These are phyloP conservation scores for Bibio marci DNA, from an alignment of 2,888 invertebrate genomes.

Conservation along the genomic window DNA sequence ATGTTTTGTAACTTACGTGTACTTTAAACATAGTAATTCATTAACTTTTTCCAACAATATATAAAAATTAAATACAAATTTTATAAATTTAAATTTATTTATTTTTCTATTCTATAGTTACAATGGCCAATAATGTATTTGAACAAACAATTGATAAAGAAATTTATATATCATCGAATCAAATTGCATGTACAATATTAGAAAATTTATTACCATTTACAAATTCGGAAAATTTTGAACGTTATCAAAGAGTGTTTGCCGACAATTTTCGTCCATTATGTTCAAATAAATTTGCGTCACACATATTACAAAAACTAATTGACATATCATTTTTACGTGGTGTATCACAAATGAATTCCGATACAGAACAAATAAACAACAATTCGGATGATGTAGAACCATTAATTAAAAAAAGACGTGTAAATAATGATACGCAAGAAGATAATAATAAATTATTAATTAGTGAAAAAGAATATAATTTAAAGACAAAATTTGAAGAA, in stretches of 20 bases:
- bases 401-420: conserved; percentile 17
- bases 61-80: no score
- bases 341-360: conserved; percentile 11
- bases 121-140: conserved; percentile 55
- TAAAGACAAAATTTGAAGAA: conserved; percentile 23
- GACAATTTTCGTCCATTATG: conserved; percentile 51
- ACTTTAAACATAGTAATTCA: no score
- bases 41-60: no score
- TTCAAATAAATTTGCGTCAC: conserved; percentile 61
- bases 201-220: conserved; percentile 58
- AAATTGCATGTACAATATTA: conserved; percentile 59
- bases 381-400: conserved; percentile 10
- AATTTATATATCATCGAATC: conserved; percentile 56
- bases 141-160: conserved; percentile 53
- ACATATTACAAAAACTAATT: conserved; percentile 53
- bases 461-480: conserved; percentile 23
- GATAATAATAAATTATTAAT: no score
- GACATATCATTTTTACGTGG: conserved; percentile 24
- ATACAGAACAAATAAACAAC: conserved; percentile 3
- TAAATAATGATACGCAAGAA: no score
- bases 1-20: no score
- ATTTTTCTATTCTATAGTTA: no score
- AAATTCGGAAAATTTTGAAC: conserved; percentile 40
- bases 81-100: no score
- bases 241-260: conserved; percentile 42